Base-by-base conservation (phyloP, 1,140 invertebrate genomes). In the Aphelinus certus region DNA sequence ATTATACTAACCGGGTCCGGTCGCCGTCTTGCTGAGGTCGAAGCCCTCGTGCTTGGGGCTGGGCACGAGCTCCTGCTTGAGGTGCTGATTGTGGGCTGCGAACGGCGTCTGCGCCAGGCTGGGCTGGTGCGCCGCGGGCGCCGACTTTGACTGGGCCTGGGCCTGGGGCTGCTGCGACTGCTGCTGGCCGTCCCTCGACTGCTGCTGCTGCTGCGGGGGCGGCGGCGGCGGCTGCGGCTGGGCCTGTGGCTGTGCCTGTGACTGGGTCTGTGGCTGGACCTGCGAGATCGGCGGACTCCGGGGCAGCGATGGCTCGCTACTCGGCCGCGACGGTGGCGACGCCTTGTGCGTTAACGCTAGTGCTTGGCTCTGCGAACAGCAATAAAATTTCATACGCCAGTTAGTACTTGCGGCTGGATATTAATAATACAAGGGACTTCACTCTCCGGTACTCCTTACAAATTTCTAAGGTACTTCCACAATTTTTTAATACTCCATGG, bases 11-110 rank as follows among this genome's bases (percentile, higher is more conserved):
- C 91, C 90, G 48, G 84, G 81, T 68, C 82, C 81, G 79, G 90
- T 85, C 73, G 90, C 87, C 46, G 88, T 87, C 81, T 91, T 91
- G 81, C 89, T 90, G 69, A 91, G 87, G 83, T 91, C 91, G 79
- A 91, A 91, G 61, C 89, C 90, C 83, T 91, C 91, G 80, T 91
- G 90, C 82, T 91, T 91, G 2, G 90, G 90, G 55, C 90, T 91
- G 9, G 88, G 83, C 69, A 86, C 86, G 46, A 85, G 77, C 81
- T 88, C 86, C 78, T 86, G 86, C 76, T 87, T 87, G 7, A 85
- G 78, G 69, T 87, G 85, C 70, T 87, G 78, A 84, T 88, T 81
- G 85, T 90, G 79, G 49, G 87, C 88, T 4, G 87, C 87, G 76
- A 85, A 88, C 26, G 26, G 26, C 26, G 26, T 26, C 26, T 26